A percentile compares a stretch with the other conserved stretches of the same genome.
These are phyloP conservation scores for Gymnoscopelus microlampas DNA, from an alignment of 2,797 vertebrate species.

Conservation along the genomic window DNA sequence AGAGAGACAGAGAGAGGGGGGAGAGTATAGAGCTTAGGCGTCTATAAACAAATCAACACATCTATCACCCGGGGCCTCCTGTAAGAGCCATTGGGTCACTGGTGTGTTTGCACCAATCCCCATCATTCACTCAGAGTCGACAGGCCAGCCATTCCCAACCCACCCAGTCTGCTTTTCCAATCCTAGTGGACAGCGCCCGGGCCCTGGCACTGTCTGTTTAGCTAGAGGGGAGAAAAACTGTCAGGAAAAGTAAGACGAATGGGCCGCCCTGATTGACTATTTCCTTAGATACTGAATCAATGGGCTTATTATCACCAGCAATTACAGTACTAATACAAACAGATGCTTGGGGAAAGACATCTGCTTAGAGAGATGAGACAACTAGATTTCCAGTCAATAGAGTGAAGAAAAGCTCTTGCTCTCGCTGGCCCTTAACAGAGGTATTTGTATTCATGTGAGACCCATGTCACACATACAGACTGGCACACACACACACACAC, in stretches of 20 bases:
- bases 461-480: conserved; percentile 50
- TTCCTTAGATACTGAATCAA: conserved; percentile 94
- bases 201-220: conserved; percentile 85
- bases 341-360: conserved; percentile 89
- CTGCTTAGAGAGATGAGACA: conserved; percentile 85
- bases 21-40: conserved; percentile 62
- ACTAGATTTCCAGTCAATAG: conserved; percentile 82
- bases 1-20: conserved; percentile 43
- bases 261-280: conserved; percentile 89
- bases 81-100: conserved; percentile 80
- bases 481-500: neutral
- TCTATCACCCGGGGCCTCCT: conserved; percentile 82
- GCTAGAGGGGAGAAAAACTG: conserved; percentile 83
- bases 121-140: conserved; percentile 83
- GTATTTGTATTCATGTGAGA: conserved; percentile 84
- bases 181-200: conserved; percentile 83
- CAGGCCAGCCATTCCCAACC: conserved; percentile 76
- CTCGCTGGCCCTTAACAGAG: conserved; percentile 73
- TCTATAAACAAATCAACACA: conserved; percentile 83
- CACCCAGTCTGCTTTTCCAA: conserved; percentile 77
- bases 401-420: conserved; percentile 74
- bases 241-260: conserved; percentile 95
- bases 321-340: conserved; percentile 94
- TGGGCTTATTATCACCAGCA: conserved; percentile 92
- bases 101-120: conserved; percentile 79